A percentile compares a stretch with the other conserved stretches of the same genome.
phyloP scores from a whole-genome alignment of 2,888 invertebrate genomes.

The Sericinus montela region DNA sequence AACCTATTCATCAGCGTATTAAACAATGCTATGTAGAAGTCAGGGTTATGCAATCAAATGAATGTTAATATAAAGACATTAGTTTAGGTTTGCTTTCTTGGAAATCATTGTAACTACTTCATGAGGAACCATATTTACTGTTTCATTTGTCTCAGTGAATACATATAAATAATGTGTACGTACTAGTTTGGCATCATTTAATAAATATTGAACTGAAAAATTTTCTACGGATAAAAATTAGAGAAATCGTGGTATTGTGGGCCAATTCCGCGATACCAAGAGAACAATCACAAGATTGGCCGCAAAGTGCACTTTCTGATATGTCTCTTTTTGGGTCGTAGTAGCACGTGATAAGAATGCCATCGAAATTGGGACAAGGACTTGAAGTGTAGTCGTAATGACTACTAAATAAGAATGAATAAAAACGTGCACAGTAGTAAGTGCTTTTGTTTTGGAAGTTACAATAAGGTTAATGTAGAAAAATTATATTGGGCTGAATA shows the following conservation, averaged over 20 bases:
- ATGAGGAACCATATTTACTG: too few species aligned
- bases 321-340: conserved; percentile 43
- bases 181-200: too few species aligned
- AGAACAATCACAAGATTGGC: conserved; percentile 39
- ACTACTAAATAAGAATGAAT: conserved; percentile 14
- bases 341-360: conserved; percentile 53
- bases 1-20: conserved; percentile 16
- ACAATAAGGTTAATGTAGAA: not conserved
- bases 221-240: conserved; percentile 22
- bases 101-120: too few species aligned
- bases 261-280: conserved; percentile 44
- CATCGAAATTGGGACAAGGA: conserved; percentile 38
- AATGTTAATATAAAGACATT: too few species aligned
- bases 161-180: too few species aligned
- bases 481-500: too few species aligned
- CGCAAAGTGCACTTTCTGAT: conserved; percentile 34
- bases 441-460: conserved; percentile 10
- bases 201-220: too few species aligned
- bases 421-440: conserved; percentile 7
- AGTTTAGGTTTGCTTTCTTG: too few species aligned
- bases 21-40: conserved; percentile 21
- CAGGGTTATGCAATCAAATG: too few species aligned
- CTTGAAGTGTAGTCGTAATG: conserved; percentile 33
- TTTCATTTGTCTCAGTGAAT: too few species aligned
- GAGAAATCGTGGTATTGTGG: conserved; percentile 47